These are phyloP conservation scores for Mirounga angustirostris DNA, from an alignment of 2,113 vertebrate species.

Conservation along the genomic window DNA sequence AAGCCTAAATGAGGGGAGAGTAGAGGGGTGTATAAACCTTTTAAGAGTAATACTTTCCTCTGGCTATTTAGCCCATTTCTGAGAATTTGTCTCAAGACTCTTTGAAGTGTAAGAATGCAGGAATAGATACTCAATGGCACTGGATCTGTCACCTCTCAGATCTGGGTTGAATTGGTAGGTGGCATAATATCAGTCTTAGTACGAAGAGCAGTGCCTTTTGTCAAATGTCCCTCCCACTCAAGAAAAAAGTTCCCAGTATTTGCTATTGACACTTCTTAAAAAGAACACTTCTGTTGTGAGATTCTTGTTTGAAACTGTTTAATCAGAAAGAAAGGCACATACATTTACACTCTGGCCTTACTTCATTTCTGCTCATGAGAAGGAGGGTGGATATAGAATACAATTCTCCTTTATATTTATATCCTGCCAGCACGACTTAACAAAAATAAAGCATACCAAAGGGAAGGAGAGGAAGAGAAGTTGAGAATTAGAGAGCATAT, in stretches of 20 bases:
- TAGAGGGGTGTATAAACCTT: background rate
- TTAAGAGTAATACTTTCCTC: background rate
- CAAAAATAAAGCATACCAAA: background rate
- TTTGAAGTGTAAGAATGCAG: background rate
- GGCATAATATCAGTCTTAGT: background rate
- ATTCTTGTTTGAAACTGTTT: conserved; percentile 49
- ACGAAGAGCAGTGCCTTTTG: background rate
- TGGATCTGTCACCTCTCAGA: background rate
- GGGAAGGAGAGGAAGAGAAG: background rate
- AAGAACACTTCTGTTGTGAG: background rate
- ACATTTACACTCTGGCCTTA: background rate
- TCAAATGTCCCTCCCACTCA: conserved; percentile 8
- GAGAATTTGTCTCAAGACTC: background rate
- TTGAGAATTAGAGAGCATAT: conserved; percentile 12
- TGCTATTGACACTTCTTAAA: background rate
- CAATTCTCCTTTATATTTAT: background rate
- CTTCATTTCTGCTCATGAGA: background rate
- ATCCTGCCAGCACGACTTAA: background rate
- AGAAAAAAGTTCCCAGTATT: background rate
- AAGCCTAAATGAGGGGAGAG: background rate
- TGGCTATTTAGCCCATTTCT: conserved; percentile 31
- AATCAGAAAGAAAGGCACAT: conserved; percentile 14
- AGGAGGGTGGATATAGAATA: background rate
- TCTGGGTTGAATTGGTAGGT: background rate
- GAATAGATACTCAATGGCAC: background rate